These are phyloP conservation scores for Merodon equestris DNA, from an alignment of 2,888 invertebrate species.

Conservation along the genomic window DNA sequence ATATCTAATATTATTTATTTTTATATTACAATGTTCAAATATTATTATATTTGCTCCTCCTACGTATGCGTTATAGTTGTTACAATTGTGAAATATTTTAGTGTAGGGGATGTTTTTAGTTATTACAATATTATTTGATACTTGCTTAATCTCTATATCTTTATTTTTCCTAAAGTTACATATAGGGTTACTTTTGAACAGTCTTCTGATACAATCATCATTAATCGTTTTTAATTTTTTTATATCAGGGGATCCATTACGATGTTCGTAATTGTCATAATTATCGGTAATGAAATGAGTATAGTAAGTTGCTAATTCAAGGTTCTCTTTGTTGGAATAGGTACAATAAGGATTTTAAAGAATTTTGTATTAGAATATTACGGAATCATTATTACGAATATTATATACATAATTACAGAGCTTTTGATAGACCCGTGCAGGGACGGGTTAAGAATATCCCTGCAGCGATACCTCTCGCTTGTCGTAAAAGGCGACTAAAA, in stretches of 20 bases:
- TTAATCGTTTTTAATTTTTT: conserved; percentile 25
- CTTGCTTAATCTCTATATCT: too few relatives aligned
- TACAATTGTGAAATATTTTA: conserved; percentile 22
- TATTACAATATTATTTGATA: too few relatives aligned
- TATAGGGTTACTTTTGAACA: conserved; percentile 21
- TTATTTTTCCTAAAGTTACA: too few relatives aligned
- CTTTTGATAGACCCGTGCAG: too few relatives aligned
- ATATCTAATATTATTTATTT: conserved; percentile 25
- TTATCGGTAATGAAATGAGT: conserved; percentile 13
- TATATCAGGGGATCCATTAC: conserved; percentile 3
- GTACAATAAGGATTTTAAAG: conserved; percentile 34
- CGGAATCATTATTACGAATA: too few relatives aligned
- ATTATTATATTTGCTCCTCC: conserved; percentile 5
- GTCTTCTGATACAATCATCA: conserved; percentile 22
- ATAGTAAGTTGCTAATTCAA: conserved; percentile 24
- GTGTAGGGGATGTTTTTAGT: conserved; percentile 13
- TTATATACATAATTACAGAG: conserved; percentile 26
- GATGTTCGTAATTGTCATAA: conserved; percentile 12
- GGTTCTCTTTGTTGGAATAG: conserved; percentile 37
- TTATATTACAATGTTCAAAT: not conserved
- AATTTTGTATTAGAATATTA: conserved; percentile 21
- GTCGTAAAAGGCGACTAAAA: too few relatives aligned
- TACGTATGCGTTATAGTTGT: conserved; percentile 22
- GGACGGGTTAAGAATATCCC: too few relatives aligned
- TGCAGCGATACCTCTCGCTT: too few relatives aligned